These are phyloP conservation scores for Micromys minutus DNA, from an alignment of 2,113 vertebrate genomes.

Conservation along the genomic window DNA sequence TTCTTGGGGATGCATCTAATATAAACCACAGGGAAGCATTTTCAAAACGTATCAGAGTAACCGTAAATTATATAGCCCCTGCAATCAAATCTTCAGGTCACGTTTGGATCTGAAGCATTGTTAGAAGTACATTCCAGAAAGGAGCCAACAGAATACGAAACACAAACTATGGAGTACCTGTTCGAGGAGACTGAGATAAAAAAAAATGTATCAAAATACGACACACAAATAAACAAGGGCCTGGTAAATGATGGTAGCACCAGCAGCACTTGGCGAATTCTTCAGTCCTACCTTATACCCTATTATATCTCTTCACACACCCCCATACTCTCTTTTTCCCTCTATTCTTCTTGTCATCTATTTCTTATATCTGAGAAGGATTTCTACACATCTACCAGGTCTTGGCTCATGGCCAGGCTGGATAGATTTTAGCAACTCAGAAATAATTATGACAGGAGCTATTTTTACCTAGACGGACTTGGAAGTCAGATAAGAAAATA, in stretches of 20 bases:
- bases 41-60: constrained; percentile 18
- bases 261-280: not conserved
- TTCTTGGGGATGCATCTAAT: not conserved
- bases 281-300: not conserved
- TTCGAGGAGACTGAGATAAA: not conserved
- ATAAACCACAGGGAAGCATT: not conserved
- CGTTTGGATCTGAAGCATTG: constrained; percentile 27
- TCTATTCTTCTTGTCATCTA: rapidly evolving
- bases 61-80: not conserved
- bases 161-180: not conserved
- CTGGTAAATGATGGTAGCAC: not conserved
- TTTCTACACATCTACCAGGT: not conserved
- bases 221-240: not conserved
- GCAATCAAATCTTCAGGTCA: constrained; percentile 39
- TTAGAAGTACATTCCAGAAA: constrained; percentile 52
- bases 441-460: not conserved
- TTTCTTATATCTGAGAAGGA: not conserved
- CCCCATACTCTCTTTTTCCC: rapidly evolving
- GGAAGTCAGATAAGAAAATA: not conserved
- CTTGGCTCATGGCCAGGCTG: not conserved
- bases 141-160: constrained; percentile 44
- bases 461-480: not conserved
- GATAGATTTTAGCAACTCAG: not conserved
- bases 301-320: not conserved
- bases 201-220: not conserved